Conservation (phyloP, 1,140 invertebrate species). For the Chionoecetes opilio region DNA sequence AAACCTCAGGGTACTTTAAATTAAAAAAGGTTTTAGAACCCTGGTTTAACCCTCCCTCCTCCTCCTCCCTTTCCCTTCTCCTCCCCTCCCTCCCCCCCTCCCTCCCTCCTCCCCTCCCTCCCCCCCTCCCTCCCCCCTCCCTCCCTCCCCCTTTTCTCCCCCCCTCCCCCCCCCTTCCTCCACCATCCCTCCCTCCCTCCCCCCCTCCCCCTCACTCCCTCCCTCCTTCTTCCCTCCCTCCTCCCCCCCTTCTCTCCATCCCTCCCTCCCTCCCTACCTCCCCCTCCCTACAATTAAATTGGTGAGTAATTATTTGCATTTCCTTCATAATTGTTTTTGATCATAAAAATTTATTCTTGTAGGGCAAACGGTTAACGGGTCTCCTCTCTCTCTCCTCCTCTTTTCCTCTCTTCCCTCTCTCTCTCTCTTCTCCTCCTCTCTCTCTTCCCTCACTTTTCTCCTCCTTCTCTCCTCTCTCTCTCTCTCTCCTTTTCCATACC, state of each 20-base stretch:
- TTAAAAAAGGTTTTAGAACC: too few relatives aligned
- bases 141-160: not conserved
- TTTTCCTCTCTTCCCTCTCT: not conserved
- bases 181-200: not conserved
- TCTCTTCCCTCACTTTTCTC: not conserved
- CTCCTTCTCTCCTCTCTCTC: not conserved
- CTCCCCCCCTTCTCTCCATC: too few relatives aligned
- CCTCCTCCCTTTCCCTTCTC: not conserved
- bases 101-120: not conserved
- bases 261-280: too few relatives aligned
- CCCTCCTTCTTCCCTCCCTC: too few relatives aligned
- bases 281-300: not conserved
- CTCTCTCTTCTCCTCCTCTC: not conserved
- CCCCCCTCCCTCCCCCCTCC: not conserved
- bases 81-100: not conserved
- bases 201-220: not conserved
- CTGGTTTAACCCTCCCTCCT: too few relatives aligned
- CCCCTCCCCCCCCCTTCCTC: not conserved
- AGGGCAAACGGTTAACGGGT: not conserved
- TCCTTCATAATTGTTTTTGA: not conserved
- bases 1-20: too few relatives aligned
- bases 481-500: not conserved
- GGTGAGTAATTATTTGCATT: conserved; percentile 16
- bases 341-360: not conserved
- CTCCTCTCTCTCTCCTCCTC: not conserved